Percentiles rank a stretch among this genome's conserved stretches.
Conservation (phyloP, 2,113 vertebrate genomes). For the Crotalus horridus region DNA sequence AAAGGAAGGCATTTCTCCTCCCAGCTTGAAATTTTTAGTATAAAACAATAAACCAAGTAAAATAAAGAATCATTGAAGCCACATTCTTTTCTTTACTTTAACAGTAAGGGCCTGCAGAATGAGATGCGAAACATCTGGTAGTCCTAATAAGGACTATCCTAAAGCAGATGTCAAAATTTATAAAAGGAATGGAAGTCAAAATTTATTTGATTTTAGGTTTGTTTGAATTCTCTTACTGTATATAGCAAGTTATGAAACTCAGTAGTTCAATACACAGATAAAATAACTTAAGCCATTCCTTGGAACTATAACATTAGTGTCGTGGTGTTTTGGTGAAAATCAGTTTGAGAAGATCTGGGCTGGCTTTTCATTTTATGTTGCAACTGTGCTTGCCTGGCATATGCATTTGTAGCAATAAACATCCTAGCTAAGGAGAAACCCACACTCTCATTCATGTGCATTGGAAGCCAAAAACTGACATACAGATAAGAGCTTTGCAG, state of each 20-base stretch:
- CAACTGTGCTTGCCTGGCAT: not conserved
- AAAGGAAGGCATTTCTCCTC: not conserved
- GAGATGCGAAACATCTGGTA: not conserved
- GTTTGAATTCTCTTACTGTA: not conserved
- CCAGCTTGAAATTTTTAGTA: not conserved
- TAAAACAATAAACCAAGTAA: not conserved
- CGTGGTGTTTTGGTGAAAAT: not conserved
- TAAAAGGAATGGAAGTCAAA: not conserved
- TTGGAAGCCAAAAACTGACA: not conserved
- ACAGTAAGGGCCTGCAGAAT: not conserved
- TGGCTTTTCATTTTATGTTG: not conserved
- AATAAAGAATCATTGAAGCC: not conserved
- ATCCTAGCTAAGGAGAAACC: not conserved
- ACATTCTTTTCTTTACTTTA: not conserved
- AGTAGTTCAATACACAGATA: not conserved
- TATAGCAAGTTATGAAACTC: not conserved
- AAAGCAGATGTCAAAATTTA: not conserved
- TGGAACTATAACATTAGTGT: not conserved
- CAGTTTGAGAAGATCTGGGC: not conserved
- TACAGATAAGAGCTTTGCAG: not conserved
- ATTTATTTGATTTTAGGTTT: not conserved
- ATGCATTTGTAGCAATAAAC: not conserved
- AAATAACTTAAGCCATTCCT: not conserved
- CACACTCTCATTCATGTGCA: not conserved
- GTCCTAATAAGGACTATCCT: not conserved